Conservation (phyloP, 1,140 invertebrate genomes). For the Drosophila sproati region DNA sequence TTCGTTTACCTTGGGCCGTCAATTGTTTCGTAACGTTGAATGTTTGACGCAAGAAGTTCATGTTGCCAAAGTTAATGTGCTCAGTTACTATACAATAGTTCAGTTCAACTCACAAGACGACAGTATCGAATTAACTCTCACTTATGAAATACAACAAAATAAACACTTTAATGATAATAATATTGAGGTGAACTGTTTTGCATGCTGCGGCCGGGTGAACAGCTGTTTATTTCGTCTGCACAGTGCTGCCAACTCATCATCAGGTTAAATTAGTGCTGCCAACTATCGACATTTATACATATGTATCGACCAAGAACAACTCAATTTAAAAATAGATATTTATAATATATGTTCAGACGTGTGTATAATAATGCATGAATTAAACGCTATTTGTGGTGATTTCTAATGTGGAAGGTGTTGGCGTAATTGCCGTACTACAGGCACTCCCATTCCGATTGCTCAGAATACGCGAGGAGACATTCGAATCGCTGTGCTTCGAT, state of each 20-base stretch:
- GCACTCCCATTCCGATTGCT: background rate
- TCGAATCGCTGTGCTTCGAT: slow-evolving; percentile 44
- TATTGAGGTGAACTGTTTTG: slow-evolving; percentile 2
- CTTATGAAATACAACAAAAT: slow-evolving; percentile 7
- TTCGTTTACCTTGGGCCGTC: slow-evolving; percentile 65
- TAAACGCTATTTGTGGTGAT: slow-evolving; percentile 49
- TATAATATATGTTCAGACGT: background rate
- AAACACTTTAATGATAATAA: slow-evolving; percentile 4
- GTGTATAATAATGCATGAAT: background rate
- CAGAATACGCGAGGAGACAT: slow-evolving; percentile 12
- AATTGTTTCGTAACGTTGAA: slow-evolving; percentile 83
- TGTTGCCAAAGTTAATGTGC: slow-evolving; percentile 13
- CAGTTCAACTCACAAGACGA: background rate
- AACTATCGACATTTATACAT: background rate
- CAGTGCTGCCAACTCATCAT: slow-evolving; percentile 7
- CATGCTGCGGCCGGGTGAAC: slow-evolving; percentile 28
- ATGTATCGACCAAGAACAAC: background rate
- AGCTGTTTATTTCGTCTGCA: slow-evolving; percentile 14
- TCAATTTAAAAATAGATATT: background rate
- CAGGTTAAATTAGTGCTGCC: background rate
- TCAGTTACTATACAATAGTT: background rate
- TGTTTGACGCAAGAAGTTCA: slow-evolving; percentile 83
- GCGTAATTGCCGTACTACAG: background rate
- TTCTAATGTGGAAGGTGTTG: slow-evolving; percentile 50
- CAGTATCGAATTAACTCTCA: background rate